Evolutionary conservation across 2,888 invertebrate species (phyloP).

Genomic region (Catocala sponsa): DNA sequence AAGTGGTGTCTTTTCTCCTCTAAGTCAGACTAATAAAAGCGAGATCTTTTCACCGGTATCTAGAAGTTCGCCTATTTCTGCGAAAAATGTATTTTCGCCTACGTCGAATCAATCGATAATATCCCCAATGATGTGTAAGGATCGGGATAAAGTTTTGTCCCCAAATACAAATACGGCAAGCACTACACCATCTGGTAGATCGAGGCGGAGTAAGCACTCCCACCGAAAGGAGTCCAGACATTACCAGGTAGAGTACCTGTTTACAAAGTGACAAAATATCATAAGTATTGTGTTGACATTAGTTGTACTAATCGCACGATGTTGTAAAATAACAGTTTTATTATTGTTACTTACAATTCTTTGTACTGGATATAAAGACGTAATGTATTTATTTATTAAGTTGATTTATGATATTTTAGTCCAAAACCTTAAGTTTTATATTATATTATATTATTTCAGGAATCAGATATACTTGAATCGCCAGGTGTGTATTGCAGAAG

Average conservation of each 20-base stretch:
- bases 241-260: conserved; percentile 88
- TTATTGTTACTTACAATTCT: conserved; percentile 10
- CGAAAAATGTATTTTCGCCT: conserved; percentile 83
- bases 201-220: conserved; percentile 87
- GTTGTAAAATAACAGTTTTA: conserved; percentile 23
- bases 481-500: conserved; percentile 95
- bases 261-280: conserved; percentile 38
- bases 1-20: conserved; percentile 84
- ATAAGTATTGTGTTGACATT: conserved; percentile 45
- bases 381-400: too few species aligned
- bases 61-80: conserved; percentile 82
- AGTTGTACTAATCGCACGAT: conserved; percentile 68
- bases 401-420: background rate
- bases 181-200: conserved; percentile 88
- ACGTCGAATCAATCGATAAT: conserved; percentile 80
- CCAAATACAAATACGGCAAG: conserved; percentile 84
- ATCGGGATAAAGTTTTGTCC: conserved; percentile 78
- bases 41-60: conserved; percentile 83
- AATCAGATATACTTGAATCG: conserved; percentile 95
- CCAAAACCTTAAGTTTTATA: background rate
- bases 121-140: conserved; percentile 79
- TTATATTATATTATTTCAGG: conserved; percentile 74
- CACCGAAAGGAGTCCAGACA: conserved; percentile 91
- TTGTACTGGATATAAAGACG: background rate
- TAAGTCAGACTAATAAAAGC: conserved; percentile 85